Conservation (phyloP, 1,140 invertebrate species). For the Caenorhabditis briggsae region DNA sequence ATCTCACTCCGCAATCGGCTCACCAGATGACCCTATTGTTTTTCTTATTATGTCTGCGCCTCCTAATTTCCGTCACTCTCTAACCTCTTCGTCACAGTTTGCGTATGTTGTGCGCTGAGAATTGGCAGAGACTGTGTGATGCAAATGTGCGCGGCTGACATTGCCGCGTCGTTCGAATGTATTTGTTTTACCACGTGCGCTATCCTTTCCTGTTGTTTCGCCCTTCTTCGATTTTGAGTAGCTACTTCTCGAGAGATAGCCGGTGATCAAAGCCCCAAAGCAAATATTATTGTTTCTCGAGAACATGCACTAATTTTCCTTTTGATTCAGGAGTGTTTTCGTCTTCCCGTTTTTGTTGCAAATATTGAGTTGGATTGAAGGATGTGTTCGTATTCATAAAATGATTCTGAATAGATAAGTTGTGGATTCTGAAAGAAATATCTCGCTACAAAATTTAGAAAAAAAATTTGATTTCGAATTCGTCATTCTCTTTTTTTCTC, state of each 20-base stretch:
- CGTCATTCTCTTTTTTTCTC: background rate
- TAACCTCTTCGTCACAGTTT: background rate
- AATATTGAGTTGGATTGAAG: background rate
- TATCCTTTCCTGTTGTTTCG: background rate
- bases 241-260: background rate
- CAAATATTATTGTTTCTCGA: constrained; percentile 16
- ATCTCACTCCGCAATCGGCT: too few relatives aligned
- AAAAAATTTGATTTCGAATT: too few relatives aligned
- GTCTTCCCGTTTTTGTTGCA: constrained; percentile 4
- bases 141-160: constrained; percentile 3
- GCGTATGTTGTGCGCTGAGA: background rate
- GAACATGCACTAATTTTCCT: constrained; percentile 37
- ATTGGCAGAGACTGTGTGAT: background rate
- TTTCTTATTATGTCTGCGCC: too few relatives aligned
- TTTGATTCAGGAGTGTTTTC: background rate
- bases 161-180: background rate
- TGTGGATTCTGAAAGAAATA: too few relatives aligned
- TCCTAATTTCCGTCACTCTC: background rate
- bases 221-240: background rate
- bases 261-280: constrained; percentile 10
- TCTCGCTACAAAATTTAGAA: too few relatives aligned
- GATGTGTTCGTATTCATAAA: background rate
- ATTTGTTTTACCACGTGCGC: background rate
- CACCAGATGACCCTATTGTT: too few relatives aligned
- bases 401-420: too few relatives aligned